Base-by-base conservation (phyloP, 2,888 invertebrate genomes). In the Piscicola geometra region DNA sequence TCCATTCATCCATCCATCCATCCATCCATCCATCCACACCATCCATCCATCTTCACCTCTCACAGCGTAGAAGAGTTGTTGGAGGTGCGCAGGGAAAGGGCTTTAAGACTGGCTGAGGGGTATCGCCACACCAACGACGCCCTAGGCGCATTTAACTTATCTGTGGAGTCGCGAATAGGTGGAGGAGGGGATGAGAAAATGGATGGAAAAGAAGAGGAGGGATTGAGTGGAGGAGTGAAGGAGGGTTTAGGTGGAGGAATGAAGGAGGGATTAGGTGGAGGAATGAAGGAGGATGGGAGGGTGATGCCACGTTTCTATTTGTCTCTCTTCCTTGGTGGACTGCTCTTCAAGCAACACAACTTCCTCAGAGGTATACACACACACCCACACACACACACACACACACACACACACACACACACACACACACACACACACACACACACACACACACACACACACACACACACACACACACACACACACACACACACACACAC, bases 1-100 rank as follows among this genome's bases (percentile, higher is more conserved):
- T n/a, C n/a, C n/a, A n/a, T n/a, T n/a, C n/a, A n/a, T n/a, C n/a
- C n/a, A n/a, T 21, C 9, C 50, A 47, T 21, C 9, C 50, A 47
- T 47, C 50, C 50, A 47, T 21, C 50, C 9, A 9, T 15, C 50
- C 21, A 21, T 21, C 9, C 50, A 9, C n/a, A 18, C 9, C 60
- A 5, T 25, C 21, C 12, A 56, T 56, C 12, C 60, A 21, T 47
- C 50, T 15, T 21, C 9, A 9, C 50, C 50, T 21, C 50, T 3
- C 15, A 12, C 50, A 71, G 71, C n/a, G 71, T 71, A 21, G 71
- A 71, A 9, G 28, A 25, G 15, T 18, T 71, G 71, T 71, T 71
- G 28, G 25, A 47, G n/a, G 50, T 18, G 50, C 47, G 71, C 28
- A 47, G 50, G 52, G 41, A 18, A 28, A 28, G 30, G 30, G 71